phyloP scores from a whole-genome alignment of 2,113 vertebrate genomes.

The Pseudonaja textilis region DNA sequence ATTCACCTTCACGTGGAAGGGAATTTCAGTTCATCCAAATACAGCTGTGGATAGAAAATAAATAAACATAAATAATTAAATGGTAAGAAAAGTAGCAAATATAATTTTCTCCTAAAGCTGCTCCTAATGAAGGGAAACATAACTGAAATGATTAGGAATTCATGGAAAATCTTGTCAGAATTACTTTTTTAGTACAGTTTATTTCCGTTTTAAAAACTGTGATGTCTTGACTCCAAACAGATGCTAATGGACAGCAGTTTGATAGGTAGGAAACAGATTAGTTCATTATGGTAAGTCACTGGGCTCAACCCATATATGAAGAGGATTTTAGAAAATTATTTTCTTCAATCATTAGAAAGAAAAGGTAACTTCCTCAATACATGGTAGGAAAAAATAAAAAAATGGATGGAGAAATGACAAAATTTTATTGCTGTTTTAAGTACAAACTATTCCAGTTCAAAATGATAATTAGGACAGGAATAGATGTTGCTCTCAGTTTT shows the following conservation, averaged over 20 bases:
- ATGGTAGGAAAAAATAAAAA: not conserved
- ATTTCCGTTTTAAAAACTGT: not conserved
- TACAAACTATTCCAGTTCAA: not conserved
- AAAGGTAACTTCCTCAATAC: not conserved
- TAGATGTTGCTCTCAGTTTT: not conserved
- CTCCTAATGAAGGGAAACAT: not conserved
- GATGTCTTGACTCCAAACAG: not conserved
- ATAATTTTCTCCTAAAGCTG: not conserved
- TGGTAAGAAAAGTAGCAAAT: not conserved
- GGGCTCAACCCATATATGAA: not conserved
- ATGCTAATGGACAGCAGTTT: not conserved
- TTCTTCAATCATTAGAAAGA: not conserved
- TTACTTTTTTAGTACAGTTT: slow-evolving; percentile 1
- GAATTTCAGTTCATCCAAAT: not conserved
- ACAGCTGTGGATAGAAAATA: not conserved
- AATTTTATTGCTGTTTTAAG: not conserved
- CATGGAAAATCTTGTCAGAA: not conserved
- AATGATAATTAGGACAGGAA: not conserved
- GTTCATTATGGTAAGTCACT: not conserved
- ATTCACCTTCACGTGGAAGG: not conserved
- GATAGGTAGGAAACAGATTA: not conserved
- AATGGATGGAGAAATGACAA: not conserved
- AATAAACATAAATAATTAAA: not conserved
- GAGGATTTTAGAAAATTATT: not conserved
- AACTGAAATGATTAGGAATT: not conserved